Conservation (phyloP, 1,140 invertebrate species). For the Teleopsis dalmanni region DNA sequence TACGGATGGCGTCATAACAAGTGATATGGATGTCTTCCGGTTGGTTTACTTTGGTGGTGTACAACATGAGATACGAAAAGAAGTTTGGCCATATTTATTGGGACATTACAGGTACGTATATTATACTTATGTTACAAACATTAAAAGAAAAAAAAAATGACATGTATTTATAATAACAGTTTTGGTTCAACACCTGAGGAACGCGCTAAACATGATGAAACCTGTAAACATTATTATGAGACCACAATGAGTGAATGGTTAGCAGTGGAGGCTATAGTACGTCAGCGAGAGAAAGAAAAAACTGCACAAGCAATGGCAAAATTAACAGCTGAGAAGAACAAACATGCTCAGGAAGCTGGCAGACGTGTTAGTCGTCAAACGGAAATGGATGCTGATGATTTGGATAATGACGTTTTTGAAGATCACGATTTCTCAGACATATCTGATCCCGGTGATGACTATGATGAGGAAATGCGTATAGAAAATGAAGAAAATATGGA, state of each 20-base stretch:
- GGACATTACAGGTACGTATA: slow-evolving; percentile 69
- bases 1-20: slow-evolving; percentile 50
- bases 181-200: slow-evolving; percentile 66
- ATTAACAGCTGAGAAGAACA: slow-evolving; percentile 45
- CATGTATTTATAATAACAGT: slow-evolving; percentile 29
- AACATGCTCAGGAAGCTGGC: background rate
- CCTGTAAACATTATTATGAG: slow-evolving; percentile 65
- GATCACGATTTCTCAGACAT: slow-evolving; percentile 41
- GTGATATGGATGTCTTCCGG: slow-evolving; percentile 65
- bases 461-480: slow-evolving; percentile 34
- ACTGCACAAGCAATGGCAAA: slow-evolving; percentile 54
- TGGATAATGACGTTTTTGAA: slow-evolving; percentile 35
- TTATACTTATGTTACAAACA: too few species aligned
- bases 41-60: slow-evolving; percentile 80
- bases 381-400: slow-evolving; percentile 12
- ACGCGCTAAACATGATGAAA: slow-evolving; percentile 56
- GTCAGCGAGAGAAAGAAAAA: slow-evolving; percentile 67
- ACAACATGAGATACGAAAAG: slow-evolving; percentile 63
- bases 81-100: slow-evolving; percentile 84
- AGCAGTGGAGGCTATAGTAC: slow-evolving; percentile 80
- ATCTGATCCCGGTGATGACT: slow-evolving; percentile 39
- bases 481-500: slow-evolving; percentile 13
- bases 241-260: slow-evolving; percentile 87
- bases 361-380: slow-evolving; percentile 10
- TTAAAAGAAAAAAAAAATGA: too few species aligned